Conservation (phyloP, 1,140 invertebrate species). For the Bombus fervidus region DNA sequence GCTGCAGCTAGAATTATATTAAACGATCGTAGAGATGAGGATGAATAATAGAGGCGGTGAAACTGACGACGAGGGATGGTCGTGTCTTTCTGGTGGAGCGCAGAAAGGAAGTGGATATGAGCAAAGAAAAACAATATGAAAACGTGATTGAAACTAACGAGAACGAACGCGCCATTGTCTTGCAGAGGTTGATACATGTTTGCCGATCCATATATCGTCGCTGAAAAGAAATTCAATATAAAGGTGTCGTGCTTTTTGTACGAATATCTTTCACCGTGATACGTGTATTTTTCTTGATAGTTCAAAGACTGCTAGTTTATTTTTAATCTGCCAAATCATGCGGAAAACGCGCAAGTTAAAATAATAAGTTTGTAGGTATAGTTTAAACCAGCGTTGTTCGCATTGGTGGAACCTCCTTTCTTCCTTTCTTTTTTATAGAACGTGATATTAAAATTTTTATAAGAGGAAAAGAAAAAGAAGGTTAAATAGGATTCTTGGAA, state of each 20-base stretch:
- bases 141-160: constrained; percentile 71
- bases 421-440: neutral
- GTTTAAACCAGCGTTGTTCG: neutral
- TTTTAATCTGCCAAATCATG: neutral
- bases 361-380: neutral
- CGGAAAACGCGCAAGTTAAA: neutral
- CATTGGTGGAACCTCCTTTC: too few relatives aligned
- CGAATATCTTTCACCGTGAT: neutral
- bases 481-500: neutral
- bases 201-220: constrained; percentile 76
- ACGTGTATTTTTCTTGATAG: neutral
- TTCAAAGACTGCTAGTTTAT: constrained; percentile 32
- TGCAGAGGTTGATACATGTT: constrained; percentile 78
- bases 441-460: neutral
- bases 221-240: constrained; percentile 77
- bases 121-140: constrained; percentile 70
- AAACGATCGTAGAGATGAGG: constrained; percentile 29
- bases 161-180: constrained; percentile 73
- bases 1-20: constrained; percentile 59
- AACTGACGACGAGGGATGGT: neutral
- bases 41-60: neutral
- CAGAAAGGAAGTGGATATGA: constrained; percentile 56
- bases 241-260: constrained; percentile 19
- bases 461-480: neutral
- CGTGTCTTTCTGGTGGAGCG: neutral